Percentiles rank a stretch among this genome's conserved stretches.
Evolutionary conservation across 2,888 invertebrate genomes (phyloP).

Genomic region (Cynaeus angustus): DNA sequence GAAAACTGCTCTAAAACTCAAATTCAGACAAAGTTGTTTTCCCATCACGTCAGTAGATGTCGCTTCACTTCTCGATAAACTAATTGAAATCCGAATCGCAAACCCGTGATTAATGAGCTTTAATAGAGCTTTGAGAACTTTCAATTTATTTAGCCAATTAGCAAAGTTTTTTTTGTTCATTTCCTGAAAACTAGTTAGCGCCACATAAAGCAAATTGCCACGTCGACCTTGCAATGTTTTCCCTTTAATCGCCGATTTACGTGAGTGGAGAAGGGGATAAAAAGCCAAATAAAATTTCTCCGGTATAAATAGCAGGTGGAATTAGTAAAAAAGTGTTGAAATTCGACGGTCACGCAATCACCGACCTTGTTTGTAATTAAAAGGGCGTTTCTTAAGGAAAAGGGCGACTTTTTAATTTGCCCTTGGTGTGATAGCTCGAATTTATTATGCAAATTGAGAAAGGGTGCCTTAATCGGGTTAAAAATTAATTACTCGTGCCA

Average conservation of each 20-base stretch:
- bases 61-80: not conserved
- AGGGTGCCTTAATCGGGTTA: slow-evolving; percentile 35
- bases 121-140: slow-evolving; percentile 35
- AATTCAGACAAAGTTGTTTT: no score
- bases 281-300: slow-evolving; percentile 26
- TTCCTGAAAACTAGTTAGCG: not conserved
- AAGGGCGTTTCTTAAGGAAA: slow-evolving; percentile 17
- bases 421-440: slow-evolving; percentile 28
- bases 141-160: slow-evolving; percentile 28
- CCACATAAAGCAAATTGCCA: slow-evolving; percentile 16
- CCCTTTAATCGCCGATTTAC: slow-evolving; percentile 47
- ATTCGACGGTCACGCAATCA: slow-evolving; percentile 37
- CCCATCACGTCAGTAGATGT: not conserved
- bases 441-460: slow-evolving; percentile 28
- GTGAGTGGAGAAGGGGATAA: slow-evolving; percentile 37
- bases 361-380: slow-evolving; percentile 47
- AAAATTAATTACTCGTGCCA: slow-evolving; percentile 38
- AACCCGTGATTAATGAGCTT: slow-evolving; percentile 34
- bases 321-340: slow-evolving; percentile 17
- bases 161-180: not conserved
- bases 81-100: slow-evolving; percentile 22
- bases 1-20: no score
- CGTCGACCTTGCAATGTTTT: slow-evolving; percentile 39
- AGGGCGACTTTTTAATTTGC: slow-evolving; percentile 18
- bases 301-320: slow-evolving; percentile 28